Evolutionary conservation across 1,140 invertebrate species (phyloP).

Genomic region (Aethina tumida): DNA sequence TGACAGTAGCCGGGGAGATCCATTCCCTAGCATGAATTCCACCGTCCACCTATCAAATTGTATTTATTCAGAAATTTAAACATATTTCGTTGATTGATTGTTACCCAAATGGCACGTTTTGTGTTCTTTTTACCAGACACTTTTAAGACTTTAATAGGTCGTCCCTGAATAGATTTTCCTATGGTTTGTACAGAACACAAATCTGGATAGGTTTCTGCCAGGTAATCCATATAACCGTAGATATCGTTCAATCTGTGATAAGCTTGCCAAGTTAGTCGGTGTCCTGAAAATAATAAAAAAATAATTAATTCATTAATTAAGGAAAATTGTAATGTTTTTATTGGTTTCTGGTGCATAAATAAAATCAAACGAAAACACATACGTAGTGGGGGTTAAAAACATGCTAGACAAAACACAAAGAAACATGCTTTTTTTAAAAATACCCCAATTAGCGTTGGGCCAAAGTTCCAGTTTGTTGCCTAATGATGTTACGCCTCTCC

Average conservation of each 20-base stretch:
- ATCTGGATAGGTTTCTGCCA: conserved; percentile 59
- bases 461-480: conserved; percentile 44
- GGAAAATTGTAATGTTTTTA: not conserved
- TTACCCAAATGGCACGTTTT: conserved; percentile 54
- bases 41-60: no score
- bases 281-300: conserved; percentile 42
- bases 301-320: not conserved
- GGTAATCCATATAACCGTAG: conserved; percentile 61
- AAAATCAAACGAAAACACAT: no score
- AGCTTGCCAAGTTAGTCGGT: conserved; percentile 71
- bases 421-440: conserved; percentile 16
- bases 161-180: conserved; percentile 64
- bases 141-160: conserved; percentile 58
- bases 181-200: conserved; percentile 59
- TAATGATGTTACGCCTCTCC: conserved; percentile 44
- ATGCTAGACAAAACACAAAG: not conserved
- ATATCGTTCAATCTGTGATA: conserved; percentile 68
- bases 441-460: conserved; percentile 47
- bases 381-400: not conserved
- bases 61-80: no score
- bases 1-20: conserved; percentile 79
- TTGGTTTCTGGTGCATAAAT: no score
- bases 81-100: no score
- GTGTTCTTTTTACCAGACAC: conserved; percentile 52
- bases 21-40: conserved; percentile 89